Evolutionary conservation across 2,113 vertebrate species (phyloP).

Genomic region (Charadrius vociferus): DNA sequence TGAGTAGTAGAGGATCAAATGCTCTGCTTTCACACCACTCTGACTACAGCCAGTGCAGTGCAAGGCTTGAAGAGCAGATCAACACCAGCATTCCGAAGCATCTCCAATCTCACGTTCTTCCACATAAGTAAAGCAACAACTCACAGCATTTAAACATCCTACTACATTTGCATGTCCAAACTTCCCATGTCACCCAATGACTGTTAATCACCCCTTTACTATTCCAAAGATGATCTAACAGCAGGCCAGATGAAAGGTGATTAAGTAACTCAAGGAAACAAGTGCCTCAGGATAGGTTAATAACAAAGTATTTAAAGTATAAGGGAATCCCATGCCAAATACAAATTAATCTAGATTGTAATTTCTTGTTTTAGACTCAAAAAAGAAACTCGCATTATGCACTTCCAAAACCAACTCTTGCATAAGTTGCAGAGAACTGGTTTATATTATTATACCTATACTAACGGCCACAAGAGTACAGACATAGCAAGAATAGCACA

Average conservation of each 20-base stretch:
- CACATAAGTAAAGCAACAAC: not conserved
- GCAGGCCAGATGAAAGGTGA: not conserved
- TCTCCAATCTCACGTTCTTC: not conserved
- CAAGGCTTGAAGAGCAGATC: not conserved
- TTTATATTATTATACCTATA: not conserved
- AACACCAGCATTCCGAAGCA: not conserved
- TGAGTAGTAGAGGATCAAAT: fast-evolving
- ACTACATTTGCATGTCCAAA: not conserved
- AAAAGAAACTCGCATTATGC: not conserved
- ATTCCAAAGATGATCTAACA: not conserved
- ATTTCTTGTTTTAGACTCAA: not conserved
- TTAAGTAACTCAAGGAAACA: not conserved
- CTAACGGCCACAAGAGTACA: not conserved
- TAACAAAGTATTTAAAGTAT: not conserved
- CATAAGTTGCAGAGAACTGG: not conserved
- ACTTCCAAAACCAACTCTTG: not conserved
- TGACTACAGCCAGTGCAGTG: not conserved
- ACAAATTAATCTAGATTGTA: not conserved
- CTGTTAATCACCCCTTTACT: not conserved
- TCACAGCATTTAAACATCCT: not conserved
- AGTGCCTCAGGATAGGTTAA: not conserved
- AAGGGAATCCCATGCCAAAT: not conserved
- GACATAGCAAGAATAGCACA: not conserved
- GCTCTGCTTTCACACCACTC: not conserved
- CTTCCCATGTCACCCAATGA: not conserved